Conservation (phyloP, 2,113 vertebrate species). For the Seriola dumerili region DNA sequence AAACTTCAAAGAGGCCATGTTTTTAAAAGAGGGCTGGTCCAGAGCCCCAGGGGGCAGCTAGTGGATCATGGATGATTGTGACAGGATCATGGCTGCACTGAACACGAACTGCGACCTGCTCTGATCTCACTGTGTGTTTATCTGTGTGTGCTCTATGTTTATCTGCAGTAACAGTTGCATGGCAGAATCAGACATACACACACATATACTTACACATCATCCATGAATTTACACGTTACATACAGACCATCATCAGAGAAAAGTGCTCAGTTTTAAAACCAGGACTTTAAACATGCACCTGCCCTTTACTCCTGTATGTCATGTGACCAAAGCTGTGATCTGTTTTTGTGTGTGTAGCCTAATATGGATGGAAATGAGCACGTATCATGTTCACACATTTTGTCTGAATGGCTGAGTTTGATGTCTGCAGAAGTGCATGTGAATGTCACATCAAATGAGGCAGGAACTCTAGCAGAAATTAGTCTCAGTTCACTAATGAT, state of each 20-base stretch:
- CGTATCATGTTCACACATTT: not conserved
- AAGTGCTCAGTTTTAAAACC: no score
- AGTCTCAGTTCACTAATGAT: not conserved
- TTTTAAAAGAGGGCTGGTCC: conserved; percentile 55
- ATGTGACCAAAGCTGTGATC: not conserved
- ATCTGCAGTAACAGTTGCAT: not conserved
- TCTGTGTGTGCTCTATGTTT: not conserved
- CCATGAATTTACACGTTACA: not conserved
- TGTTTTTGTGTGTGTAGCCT: not conserved
- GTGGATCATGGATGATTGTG: conserved; percentile 27
- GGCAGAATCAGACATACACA: no score
- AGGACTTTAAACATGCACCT: no score
- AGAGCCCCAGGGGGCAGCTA: conserved; percentile 3
- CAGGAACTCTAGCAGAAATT: no score
- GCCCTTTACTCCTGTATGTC: not conserved
- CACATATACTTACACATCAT: not conserved
- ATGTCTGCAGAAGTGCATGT: no score
- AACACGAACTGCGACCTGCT: not conserved
- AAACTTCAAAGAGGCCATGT: conserved; percentile 69
- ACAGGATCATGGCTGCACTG: conserved; percentile 11
- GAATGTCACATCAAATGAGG: no score
- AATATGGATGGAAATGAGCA: not conserved
- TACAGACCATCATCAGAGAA: no score
- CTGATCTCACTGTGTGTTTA: not conserved
- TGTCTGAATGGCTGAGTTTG: no score